phyloP scores from a whole-genome alignment of 2,113 vertebrate genomes.

The Ceyx cyanopectus region DNA sequence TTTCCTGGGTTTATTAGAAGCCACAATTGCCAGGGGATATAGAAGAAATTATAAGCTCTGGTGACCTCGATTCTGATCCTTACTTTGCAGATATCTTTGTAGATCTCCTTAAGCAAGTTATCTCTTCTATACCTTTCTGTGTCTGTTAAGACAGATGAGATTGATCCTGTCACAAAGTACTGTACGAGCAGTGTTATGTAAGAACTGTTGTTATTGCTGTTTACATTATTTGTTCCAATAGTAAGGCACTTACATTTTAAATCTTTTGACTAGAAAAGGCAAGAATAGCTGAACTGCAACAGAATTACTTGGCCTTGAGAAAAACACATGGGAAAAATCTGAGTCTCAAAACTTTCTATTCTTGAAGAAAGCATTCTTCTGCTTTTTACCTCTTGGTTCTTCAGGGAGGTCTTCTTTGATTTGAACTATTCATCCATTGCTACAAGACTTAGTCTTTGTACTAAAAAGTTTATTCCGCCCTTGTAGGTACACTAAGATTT shows the following conservation, averaged over 20 bases:
- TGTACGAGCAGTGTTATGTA: neutral
- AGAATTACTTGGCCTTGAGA: neutral
- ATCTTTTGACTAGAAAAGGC: neutral
- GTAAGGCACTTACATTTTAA: neutral
- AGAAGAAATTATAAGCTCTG: neutral
- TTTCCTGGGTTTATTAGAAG: neutral
- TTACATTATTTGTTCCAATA: neutral
- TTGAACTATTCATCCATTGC: neutral
- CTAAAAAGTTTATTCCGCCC: neutral
- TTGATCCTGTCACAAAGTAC: neutral
- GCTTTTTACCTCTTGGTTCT: neutral
- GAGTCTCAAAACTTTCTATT: neutral
- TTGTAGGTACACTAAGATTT: constrained; percentile 10
- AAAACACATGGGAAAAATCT: neutral
- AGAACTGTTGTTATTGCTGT: neutral
- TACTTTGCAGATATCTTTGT: neutral
- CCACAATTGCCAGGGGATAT: neutral
- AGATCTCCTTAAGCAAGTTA: neutral
- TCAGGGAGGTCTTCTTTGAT: neutral
- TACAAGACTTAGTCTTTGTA: neutral
- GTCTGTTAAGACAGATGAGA: neutral
- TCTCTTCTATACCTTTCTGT: neutral
- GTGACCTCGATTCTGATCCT: neutral
- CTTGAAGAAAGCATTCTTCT: neutral
- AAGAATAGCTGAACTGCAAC: neutral